A percentile compares a stretch with the other conserved stretches of the same genome.
Evolutionary conservation across 2,797 vertebrate species (phyloP).

Genomic region (Poecile montanus): DNA sequence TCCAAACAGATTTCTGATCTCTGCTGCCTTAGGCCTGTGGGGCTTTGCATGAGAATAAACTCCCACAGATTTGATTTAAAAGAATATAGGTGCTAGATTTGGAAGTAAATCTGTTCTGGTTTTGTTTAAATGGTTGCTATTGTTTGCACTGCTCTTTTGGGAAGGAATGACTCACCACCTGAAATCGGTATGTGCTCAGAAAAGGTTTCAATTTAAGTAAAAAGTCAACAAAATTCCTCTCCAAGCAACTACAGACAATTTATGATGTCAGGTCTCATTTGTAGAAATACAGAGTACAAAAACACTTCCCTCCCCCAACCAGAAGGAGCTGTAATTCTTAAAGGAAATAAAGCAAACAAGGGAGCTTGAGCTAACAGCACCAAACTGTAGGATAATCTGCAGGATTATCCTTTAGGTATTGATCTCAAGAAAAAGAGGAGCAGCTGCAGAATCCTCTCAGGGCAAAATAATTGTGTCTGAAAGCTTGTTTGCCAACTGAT

Average conservation of each 20-base stretch:
- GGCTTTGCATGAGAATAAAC: not conserved
- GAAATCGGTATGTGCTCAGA: not conserved
- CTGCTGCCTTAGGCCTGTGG: not conserved
- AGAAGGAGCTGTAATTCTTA: conserved; percentile 36
- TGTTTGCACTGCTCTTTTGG: conserved; percentile 26
- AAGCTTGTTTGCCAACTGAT: conserved; percentile 48
- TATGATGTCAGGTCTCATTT: not conserved
- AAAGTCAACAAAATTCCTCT: not conserved
- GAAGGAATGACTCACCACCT: conserved; percentile 40
- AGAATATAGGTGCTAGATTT: not conserved
- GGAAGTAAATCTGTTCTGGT: not conserved
- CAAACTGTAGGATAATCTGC: conserved; percentile 45
- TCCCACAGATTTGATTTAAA: not conserved
- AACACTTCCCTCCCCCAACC: not conserved
- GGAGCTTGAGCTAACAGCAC: not conserved
- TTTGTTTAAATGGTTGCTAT: conserved; percentile 24
- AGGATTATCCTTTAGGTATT: conserved; percentile 58
- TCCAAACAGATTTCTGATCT: not conserved
- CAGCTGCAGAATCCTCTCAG: conserved; percentile 59
- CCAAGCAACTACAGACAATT: not conserved
- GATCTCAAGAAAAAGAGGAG: conserved; percentile 47
- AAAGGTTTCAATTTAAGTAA: not conserved
- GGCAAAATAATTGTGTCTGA: conserved; percentile 48
- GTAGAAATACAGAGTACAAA: not conserved
- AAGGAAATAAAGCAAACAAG: conserved; percentile 32